Evolutionary conservation across 2,113 vertebrate species (phyloP).

Genomic region (Etheostoma cragini): DNA sequence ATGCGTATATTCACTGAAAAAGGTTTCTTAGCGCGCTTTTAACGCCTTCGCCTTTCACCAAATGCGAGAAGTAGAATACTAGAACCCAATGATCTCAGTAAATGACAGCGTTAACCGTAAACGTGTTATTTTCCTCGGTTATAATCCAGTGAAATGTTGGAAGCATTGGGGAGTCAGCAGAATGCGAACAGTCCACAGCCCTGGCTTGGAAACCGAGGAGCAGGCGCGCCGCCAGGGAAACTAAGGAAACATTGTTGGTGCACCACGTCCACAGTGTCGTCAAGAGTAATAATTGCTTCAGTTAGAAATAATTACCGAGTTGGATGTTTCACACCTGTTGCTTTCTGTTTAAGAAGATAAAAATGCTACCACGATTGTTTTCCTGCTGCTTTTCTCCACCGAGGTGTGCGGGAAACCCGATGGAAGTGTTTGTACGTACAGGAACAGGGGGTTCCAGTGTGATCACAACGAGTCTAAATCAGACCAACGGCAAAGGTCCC

Average conservation of each 20-base stretch:
- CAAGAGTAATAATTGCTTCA: neutral
- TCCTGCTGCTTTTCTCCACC: neutral
- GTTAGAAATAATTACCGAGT: neutral
- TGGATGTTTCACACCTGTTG: constrained; percentile 17
- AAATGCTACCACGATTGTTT: neutral
- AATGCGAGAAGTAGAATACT: neutral
- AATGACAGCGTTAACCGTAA: neutral
- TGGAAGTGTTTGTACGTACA: neutral
- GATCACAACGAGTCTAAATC: constrained; percentile 1
- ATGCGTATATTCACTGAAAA: neutral
- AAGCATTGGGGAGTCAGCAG: neutral
- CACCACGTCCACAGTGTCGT: neutral
- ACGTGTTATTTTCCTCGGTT: neutral
- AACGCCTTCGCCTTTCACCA: neutral
- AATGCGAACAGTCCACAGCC: constrained; percentile 22
- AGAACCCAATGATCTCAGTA: too few relatives aligned
- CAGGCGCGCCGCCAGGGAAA: constrained; percentile 41
- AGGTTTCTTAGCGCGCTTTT: too few relatives aligned
- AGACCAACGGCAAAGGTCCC: neutral
- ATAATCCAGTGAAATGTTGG: constrained; percentile 22
- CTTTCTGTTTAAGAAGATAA: neutral
- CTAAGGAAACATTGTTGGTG: constrained; percentile 40
- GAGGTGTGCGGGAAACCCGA: constrained; percentile 42
- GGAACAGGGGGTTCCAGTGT: neutral
- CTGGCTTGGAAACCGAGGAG: constrained; percentile 12